Evolutionary conservation across 2,888 invertebrate species (phyloP), one percentile per base, ranked within the genome.

Genomic region (Drosophila algonquin): DNA sequence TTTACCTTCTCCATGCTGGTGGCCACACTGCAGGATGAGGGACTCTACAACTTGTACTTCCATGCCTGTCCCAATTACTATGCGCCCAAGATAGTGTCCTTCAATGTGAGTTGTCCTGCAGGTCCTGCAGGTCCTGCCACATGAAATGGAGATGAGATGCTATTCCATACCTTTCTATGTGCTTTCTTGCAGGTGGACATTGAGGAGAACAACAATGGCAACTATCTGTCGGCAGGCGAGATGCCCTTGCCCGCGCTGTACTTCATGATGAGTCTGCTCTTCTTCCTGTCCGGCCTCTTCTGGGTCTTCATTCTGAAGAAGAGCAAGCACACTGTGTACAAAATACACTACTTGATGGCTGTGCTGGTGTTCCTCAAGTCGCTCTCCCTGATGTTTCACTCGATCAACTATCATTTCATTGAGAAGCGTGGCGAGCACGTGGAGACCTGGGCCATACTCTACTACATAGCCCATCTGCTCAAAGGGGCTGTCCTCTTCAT

Each of bases 271-370:
- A 96, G 98, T 0, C 92, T 98, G 3, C 92, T 98, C 35, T 99
- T 98, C 93, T 95, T 98, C 77, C 91, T 97, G 50, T 96, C 97
- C n/a, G 98, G 97, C 0, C 94, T 96, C 52, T 95, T 98, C 80
- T 99, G 99, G 99, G 95, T 98, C 3, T 97, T 96, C 87, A 95
- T 98, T 50, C 93, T 99, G 10, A 95, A 95, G 73, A 95, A 95
- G 79, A 97, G 96, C 94, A 94, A 93, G 75, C 95, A 97, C 90
- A 95, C 96, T 0, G 97, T 99, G 1, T 99, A 96, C 92, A 97
- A 98, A 92, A 98, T 99, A 80, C 99, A 99, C 92, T 98, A 98
- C 82, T 94, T 99, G 76, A 99, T 99, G 99, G 96, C 98, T 44
- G 95, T 96, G 12, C 93, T 99, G 60, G 97, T 99, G 5, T 98